Conservation (phyloP, 2,113 vertebrate species). For the Sphyrna mokarran region DNA sequence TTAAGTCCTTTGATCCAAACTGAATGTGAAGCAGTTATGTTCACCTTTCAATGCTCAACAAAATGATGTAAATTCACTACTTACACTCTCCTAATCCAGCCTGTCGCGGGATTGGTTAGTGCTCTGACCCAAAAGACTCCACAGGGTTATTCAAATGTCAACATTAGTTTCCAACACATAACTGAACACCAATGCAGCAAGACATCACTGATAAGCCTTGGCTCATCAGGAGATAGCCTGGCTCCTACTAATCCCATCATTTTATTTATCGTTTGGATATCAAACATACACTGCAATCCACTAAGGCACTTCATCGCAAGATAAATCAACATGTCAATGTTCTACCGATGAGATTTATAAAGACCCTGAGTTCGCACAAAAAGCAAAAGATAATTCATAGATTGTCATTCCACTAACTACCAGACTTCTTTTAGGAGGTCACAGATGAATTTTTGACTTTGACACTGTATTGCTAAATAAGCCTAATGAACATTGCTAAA, state of each 20-base stretch:
- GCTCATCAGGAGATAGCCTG: conserved; percentile 25
- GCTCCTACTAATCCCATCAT: background rate
- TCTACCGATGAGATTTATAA: background rate
- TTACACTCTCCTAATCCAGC: conserved; percentile 38
- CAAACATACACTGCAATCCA: background rate
- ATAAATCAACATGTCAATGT: background rate
- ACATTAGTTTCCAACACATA: conserved; percentile 38
- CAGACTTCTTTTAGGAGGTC: background rate
- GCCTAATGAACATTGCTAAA: background rate
- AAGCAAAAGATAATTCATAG: background rate
- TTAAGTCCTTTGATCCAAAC: conserved; percentile 18
- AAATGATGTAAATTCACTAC: conserved; percentile 17
- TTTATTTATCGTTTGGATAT: background rate
- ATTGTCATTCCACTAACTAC: background rate
- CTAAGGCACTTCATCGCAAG: background rate
- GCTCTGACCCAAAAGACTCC: conserved; percentile 38
- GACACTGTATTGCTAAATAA: background rate
- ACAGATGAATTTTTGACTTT: background rate
- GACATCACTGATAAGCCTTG: conserved; percentile 16
- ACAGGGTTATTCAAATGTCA: conserved; percentile 39
- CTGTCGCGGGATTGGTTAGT: conserved; percentile 38
- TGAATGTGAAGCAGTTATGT: conserved; percentile 1
- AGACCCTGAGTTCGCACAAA: background rate
- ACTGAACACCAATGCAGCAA: conserved; percentile 39
- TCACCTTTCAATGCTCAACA: conserved; percentile 17